A percentile compares a stretch with the other conserved stretches of the same genome.
Evolutionary conservation across 2,113 vertebrate genomes (phyloP).

Genomic region (Misgurnus mizolepis): DNA sequence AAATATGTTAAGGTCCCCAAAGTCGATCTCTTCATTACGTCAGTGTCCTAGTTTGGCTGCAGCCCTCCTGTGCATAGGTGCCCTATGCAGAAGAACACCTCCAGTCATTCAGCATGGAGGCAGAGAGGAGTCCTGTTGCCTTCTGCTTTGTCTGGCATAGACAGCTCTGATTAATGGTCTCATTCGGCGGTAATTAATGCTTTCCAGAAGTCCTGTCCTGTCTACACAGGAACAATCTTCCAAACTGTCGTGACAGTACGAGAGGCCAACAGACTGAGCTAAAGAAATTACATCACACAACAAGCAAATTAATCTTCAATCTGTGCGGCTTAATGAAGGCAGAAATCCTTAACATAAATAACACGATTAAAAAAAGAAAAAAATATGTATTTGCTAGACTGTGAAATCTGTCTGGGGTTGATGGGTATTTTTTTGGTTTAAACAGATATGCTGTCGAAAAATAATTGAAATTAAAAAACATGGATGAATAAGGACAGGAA

Average conservation of each 20-base stretch:
- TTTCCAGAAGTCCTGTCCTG: slow-evolving; percentile 51
- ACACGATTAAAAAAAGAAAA: background rate
- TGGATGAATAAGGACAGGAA: slow-evolving; percentile 20
- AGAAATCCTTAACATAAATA: background rate
- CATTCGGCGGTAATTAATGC: slow-evolving; percentile 59
- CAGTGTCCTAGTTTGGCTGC: slow-evolving; percentile 48
- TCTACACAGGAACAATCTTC: slow-evolving; percentile 52
- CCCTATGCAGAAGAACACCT: slow-evolving; percentile 27
- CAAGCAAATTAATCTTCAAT: background rate
- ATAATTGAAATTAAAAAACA: slow-evolving; percentile 11
- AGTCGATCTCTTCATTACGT: slow-evolving; percentile 64
- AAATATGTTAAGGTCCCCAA: slow-evolving; percentile 40
- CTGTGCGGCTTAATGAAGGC: background rate
- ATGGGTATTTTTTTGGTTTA: slow-evolving; percentile 30
- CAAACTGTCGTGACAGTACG: slow-evolving; percentile 29
- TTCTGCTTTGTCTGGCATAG: slow-evolving; percentile 45
- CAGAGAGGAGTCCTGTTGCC: slow-evolving; percentile 5
- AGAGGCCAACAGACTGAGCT: slow-evolving; percentile 30
- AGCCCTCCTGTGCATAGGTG: slow-evolving; percentile 16
- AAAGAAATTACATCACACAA: slow-evolving; percentile 24
- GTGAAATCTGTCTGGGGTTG: background rate
- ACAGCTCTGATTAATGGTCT: slow-evolving; percentile 58
- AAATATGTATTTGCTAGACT: background rate
- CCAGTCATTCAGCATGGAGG: slow-evolving; percentile 14
- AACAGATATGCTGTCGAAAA: slow-evolving; percentile 14